A percentile compares a stretch with the other conserved stretches of the same genome.
These are phyloP conservation scores for Tipula helvola DNA, from an alignment of 2,888 invertebrate genomes.

Conservation along the genomic window DNA sequence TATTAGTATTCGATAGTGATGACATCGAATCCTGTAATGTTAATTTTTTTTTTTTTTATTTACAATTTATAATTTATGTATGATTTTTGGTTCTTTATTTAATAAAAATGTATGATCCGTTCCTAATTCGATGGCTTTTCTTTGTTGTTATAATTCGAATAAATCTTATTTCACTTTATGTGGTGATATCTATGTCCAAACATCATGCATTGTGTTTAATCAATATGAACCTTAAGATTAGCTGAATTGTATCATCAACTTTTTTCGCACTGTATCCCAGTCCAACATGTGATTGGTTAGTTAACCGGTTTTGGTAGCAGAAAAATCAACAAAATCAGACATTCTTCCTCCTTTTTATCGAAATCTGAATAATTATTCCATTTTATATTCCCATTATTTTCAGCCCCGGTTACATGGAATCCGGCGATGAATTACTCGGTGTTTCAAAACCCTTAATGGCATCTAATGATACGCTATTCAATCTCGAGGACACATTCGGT, in stretches of 20 bases:
- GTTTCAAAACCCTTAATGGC: conserved; percentile 21
- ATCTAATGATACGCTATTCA: conserved; percentile 21
- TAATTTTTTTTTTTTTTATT: not conserved
- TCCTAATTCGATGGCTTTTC: not conserved
- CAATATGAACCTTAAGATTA: no score
- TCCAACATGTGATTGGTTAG: no score
- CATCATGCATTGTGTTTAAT: no score
- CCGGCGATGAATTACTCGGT: conserved; percentile 20
- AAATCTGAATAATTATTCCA: not conserved
- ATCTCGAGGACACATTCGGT: conserved; percentile 21
- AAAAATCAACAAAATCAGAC: no score
- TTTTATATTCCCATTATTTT: conserved; percentile 8
- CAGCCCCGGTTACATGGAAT: conserved; percentile 21
- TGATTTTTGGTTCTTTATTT: not conserved
- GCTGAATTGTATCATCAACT: no score
- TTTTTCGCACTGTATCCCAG: no score
- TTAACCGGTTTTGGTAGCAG: no score
- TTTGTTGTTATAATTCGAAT: not conserved
- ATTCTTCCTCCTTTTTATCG: not conserved
- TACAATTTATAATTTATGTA: not conserved
- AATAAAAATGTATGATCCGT: not conserved
- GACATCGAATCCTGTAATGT: not conserved
- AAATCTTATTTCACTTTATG: not conserved
- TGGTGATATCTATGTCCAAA: no score
- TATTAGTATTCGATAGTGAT: not conserved